These are phyloP conservation scores for Pedicia rivosa DNA, from an alignment of 2,888 invertebrate genomes.

Conservation along the genomic window DNA sequence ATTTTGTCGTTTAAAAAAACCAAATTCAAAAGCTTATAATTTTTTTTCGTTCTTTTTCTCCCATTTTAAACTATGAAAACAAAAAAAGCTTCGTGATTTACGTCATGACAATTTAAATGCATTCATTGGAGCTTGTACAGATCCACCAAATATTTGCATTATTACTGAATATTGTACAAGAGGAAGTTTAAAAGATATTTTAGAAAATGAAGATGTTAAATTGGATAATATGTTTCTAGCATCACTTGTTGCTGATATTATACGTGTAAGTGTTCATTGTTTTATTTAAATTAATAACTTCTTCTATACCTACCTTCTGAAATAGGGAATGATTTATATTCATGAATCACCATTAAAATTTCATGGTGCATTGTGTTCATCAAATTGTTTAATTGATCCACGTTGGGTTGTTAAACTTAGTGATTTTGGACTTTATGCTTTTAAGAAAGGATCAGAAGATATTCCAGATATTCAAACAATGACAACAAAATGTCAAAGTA, in stretches of 20 bases:
- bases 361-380: conserved; percentile 77
- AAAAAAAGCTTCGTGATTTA: conserved; percentile 65
- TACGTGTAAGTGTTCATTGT: conserved; percentile 80
- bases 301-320: conserved; percentile 11
- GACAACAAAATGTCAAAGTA: conserved; percentile 52
- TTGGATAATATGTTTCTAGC: conserved; percentile 94
- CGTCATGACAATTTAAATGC: conserved; percentile 84
- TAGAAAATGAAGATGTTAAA: conserved; percentile 90
- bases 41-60: conserved; percentile 5
- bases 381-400: conserved; percentile 87
- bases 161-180: conserved; percentile 79
- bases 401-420: conserved; percentile 88
- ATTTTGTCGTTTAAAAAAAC: not conserved
- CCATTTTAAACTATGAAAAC: too few species aligned
- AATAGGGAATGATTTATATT: conserved; percentile 76
- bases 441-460: conserved; percentile 58
- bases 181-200: conserved; percentile 74
- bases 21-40: too few species aligned
- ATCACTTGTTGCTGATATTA: conserved; percentile 85
- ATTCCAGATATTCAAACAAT: conserved; percentile 40
- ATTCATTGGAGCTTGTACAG: conserved; percentile 84
- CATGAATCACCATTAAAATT: conserved; percentile 74
- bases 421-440: conserved; percentile 81
- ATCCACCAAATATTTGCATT: conserved; percentile 78
- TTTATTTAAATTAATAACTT: not conserved